These are phyloP conservation scores for Antheraea pernyi DNA, from an alignment of 1,140 invertebrate species.

Conservation along the genomic window DNA sequence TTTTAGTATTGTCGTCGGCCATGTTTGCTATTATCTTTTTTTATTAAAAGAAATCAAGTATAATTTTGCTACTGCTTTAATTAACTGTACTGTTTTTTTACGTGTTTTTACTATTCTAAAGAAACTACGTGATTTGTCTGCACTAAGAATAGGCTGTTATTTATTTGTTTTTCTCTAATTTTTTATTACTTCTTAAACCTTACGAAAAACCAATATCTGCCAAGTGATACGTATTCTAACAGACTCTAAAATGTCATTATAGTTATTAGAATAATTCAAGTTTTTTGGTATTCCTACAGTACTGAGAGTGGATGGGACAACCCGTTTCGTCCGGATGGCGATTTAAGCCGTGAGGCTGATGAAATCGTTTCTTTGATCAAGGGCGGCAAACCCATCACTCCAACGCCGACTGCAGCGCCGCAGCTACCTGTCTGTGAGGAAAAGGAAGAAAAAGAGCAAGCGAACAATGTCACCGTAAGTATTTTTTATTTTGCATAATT, in stretches of 20 bases:
- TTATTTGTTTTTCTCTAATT: too few species aligned
- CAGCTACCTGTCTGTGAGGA: conserved; percentile 59
- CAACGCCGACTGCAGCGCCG: conserved; percentile 60
- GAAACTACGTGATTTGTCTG: too few species aligned
- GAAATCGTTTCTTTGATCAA: conserved; percentile 97
- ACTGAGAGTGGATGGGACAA: conserved; percentile 98
- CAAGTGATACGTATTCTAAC: too few species aligned
- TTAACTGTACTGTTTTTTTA: too few species aligned
- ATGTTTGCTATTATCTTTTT: too few species aligned
- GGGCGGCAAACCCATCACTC: conserved; percentile 81
- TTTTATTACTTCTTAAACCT: too few species aligned
- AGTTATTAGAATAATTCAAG: not conserved
- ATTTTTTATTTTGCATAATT: not conserved
- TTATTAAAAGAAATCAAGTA: too few species aligned
- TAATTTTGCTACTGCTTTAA: too few species aligned
- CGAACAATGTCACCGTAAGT: conserved; percentile 64
- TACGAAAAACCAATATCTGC: too few species aligned
- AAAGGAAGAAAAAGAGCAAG: conserved; percentile 56
- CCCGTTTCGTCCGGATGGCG: conserved; percentile 97
- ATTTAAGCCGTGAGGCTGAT: conserved; percentile 96
- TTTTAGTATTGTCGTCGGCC: too few species aligned
- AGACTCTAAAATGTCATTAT: not conserved
- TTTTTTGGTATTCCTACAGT: conserved; percentile 80
- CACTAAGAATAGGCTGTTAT: too few species aligned
- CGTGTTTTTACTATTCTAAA: too few species aligned